Conservation (phyloP, 2,888 invertebrate species). For the Candidula unifasciata region DNA sequence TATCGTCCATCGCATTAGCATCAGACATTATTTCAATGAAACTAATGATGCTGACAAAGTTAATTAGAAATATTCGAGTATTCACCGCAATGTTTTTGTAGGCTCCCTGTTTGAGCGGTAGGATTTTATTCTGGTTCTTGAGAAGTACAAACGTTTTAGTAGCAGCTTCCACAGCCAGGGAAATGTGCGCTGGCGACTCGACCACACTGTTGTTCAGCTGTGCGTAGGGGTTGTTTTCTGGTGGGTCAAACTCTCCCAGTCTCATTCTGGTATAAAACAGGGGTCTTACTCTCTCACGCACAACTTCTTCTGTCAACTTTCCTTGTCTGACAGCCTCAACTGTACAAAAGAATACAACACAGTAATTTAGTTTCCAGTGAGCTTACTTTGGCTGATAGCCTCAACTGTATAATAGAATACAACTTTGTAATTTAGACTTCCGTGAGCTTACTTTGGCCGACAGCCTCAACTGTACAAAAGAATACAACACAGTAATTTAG, state of each 20-base stretch:
- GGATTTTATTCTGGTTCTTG: constrained; percentile 61
- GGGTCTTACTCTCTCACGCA: constrained; percentile 53
- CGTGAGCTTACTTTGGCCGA: no score
- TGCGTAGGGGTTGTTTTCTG: constrained; percentile 64
- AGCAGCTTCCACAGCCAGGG: constrained; percentile 65
- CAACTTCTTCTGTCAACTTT: constrained; percentile 1
- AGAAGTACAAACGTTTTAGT: constrained; percentile 69
- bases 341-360: not conserved
- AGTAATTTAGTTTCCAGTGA: no score
- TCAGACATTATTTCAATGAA: constrained; percentile 56
- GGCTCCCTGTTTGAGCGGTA: constrained; percentile 58
- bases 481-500: no score
- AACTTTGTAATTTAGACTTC: no score
- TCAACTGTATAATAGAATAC: no score
- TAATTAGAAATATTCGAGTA: not conserved
- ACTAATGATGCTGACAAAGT: no score
- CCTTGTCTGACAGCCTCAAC: constrained; percentile 29
- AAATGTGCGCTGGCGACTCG: constrained; percentile 60
- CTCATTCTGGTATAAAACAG: constrained; percentile 61
- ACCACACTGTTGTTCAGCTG: constrained; percentile 59
- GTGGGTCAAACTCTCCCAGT: constrained; percentile 63
- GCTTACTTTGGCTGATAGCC: no score
- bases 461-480: no score
- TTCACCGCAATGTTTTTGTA: constrained; percentile 49
- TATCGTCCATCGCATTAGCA: constrained; percentile 4